phyloP scores from a whole-genome alignment of 2,113 vertebrate genomes.

The Seriola aureovittata region DNA sequence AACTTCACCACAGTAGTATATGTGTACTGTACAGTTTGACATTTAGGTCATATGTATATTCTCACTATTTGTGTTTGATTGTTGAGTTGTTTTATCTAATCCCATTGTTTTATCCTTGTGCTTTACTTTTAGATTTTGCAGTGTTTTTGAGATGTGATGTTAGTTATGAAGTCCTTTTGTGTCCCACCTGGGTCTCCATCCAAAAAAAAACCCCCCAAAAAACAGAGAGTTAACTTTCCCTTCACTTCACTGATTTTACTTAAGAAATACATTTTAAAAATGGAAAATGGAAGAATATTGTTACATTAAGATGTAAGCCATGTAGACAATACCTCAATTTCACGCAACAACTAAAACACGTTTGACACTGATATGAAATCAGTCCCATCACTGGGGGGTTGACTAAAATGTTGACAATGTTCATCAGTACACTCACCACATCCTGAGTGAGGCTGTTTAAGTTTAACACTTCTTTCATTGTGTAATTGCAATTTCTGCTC shows the following conservation, averaged over 20 bases:
- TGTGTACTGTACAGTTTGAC: too few species aligned
- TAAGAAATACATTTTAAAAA: background rate
- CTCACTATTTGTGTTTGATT: too few species aligned
- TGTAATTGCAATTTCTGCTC: background rate
- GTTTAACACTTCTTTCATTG: background rate
- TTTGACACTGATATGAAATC: background rate
- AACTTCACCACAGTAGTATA: too few species aligned
- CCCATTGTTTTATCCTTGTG: too few species aligned
- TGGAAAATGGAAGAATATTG: background rate
- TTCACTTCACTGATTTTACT: background rate
- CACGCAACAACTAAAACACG: background rate
- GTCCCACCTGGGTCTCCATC: background rate
- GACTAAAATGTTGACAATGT: background rate
- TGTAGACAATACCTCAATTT: background rate
- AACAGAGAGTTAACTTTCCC: background rate
- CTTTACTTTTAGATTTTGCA: background rate
- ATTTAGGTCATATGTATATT: too few species aligned
- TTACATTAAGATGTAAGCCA: background rate
- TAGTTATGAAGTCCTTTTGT: background rate
- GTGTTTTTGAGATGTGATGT: background rate
- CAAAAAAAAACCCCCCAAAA: too few species aligned
- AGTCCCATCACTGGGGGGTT: background rate
- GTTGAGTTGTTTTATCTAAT: too few species aligned
- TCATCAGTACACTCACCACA: background rate
- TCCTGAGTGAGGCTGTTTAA: background rate